These are phyloP conservation scores for Myopa testacea DNA, from an alignment of 2,888 invertebrate genomes.

Conservation along the genomic window DNA sequence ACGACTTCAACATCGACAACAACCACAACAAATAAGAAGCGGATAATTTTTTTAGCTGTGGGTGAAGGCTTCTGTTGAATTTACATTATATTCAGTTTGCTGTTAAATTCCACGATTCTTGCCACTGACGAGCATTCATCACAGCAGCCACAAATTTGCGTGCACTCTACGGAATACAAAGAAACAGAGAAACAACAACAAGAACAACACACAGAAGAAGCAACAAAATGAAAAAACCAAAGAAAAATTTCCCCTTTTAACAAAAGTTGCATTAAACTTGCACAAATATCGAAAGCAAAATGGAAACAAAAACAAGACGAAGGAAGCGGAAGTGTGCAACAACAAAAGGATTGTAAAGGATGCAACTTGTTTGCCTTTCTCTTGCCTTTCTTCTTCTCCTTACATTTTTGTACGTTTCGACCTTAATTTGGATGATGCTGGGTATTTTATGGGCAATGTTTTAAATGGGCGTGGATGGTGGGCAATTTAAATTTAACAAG, in stretches of 20 bases:
- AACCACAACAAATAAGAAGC: constrained; percentile 11
- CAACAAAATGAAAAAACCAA: neutral
- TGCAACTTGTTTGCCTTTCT: constrained; percentile 28
- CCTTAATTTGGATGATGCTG: constrained; percentile 28
- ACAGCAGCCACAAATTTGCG: constrained; percentile 17
- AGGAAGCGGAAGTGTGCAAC: neutral
- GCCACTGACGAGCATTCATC: constrained; percentile 22
- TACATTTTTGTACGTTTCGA: constrained; percentile 6
- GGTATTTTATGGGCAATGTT: neutral
- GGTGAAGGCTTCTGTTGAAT: neutral
- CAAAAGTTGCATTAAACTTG: constrained; percentile 25
- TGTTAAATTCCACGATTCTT: constrained; percentile 21
- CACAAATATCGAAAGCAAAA: constrained; percentile 17
- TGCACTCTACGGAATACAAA: neutral
- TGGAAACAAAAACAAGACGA: neutral
- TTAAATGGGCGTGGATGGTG: neutral
- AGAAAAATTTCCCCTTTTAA: constrained; percentile 4
- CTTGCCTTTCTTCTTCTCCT: neutral
- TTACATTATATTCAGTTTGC: constrained; percentile 32
- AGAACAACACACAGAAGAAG: neutral
- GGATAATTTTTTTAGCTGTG: too few species aligned
- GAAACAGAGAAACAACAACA: neutral
- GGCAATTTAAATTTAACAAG: neutral
- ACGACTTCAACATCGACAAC: constrained; percentile 5
- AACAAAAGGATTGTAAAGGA: neutral